These are phyloP conservation scores for Carapus acus DNA, from an alignment of 2,797 vertebrate genomes.

Conservation along the genomic window DNA sequence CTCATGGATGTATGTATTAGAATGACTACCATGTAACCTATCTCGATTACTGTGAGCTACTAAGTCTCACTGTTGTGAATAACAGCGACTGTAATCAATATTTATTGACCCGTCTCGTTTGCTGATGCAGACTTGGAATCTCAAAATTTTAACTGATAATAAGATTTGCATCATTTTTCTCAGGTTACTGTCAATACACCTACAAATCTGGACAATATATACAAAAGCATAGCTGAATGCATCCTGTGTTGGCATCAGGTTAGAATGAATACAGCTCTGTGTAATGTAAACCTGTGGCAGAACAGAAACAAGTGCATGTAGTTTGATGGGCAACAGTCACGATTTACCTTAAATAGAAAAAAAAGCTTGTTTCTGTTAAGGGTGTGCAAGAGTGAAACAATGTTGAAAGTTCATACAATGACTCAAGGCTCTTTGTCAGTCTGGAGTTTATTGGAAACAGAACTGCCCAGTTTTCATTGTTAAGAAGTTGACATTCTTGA, in stretches of 20 bases:
- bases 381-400: slow-evolving; percentile 22
- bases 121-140: slow-evolving; percentile 45
- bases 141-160: too few species aligned
- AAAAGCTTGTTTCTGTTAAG: slow-evolving; percentile 16
- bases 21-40: slow-evolving; percentile 45
- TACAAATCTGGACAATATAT: slow-evolving; percentile 32
- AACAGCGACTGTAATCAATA: slow-evolving; percentile 42
- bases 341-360: slow-evolving; percentile 1
- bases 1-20: slow-evolving; percentile 58
- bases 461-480: slow-evolving; percentile 65
- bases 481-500: slow-evolving; percentile 50
- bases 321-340: slow-evolving; percentile 39
- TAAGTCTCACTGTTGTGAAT: slow-evolving; percentile 64
- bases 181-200: slow-evolving; percentile 58
- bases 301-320: slow-evolving; percentile 44
- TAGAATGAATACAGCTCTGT: slow-evolving; percentile 16
- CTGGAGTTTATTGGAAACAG: slow-evolving; percentile 63
- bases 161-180: slow-evolving; percentile 57
- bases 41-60: slow-evolving; percentile 65
- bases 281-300: slow-evolving; percentile 48
- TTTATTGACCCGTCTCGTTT: slow-evolving; percentile 57
- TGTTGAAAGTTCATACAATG: slow-evolving; percentile 1
- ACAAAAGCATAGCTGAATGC: slow-evolving; percentile 33
- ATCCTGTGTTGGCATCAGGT: slow-evolving; percentile 49
- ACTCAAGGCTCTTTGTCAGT: slow-evolving; percentile 41